phyloP scores from a whole-genome alignment of 2,113 vertebrate genomes.

The Oncorhynchus kisutch region DNA sequence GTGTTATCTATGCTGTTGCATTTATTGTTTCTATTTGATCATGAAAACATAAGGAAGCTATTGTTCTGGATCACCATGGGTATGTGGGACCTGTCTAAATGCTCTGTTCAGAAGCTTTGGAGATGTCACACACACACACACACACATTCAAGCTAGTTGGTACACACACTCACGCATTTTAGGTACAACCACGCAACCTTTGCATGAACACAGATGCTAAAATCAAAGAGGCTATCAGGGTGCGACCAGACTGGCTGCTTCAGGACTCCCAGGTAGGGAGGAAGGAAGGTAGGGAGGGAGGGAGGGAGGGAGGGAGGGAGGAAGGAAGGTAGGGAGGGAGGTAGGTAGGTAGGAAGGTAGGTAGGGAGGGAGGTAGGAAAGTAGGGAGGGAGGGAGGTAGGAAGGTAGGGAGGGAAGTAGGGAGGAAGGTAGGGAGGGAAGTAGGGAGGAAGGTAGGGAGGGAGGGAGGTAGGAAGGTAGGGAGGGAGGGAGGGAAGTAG shows the following conservation, averaged over 20 bases:
- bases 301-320: rapidly evolving
- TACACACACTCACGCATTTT: constrained; percentile 33
- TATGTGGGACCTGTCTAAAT: constrained; percentile 18
- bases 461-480: too few species aligned
- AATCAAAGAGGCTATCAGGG: constrained; percentile 39
- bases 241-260: constrained; percentile 17
- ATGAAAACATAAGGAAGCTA: constrained; percentile 38
- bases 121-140: neutral
- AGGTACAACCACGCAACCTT: too few species aligned
- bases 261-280: constrained; percentile 13
- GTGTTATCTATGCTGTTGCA: neutral
- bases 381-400: too few species aligned
- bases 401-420: too few species aligned
- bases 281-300: rapidly evolving
- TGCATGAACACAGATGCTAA: constrained; percentile 3
- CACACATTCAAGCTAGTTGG: constrained; percentile 18
- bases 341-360: rapidly evolving
- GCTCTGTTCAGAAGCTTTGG: constrained; percentile 10
- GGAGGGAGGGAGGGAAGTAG: too few species aligned
- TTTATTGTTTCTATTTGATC: constrained; percentile 19
- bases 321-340: rapidly evolving
- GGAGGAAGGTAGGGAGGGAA: too few species aligned
- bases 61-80: constrained; percentile 43
- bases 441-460: too few species aligned
- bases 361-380: too few species aligned